Percentiles rank a stretch among this genome's conserved stretches.
Evolutionary conservation across 2,113 vertebrate species (phyloP).

Genomic region (Apeltes quadracus): DNA sequence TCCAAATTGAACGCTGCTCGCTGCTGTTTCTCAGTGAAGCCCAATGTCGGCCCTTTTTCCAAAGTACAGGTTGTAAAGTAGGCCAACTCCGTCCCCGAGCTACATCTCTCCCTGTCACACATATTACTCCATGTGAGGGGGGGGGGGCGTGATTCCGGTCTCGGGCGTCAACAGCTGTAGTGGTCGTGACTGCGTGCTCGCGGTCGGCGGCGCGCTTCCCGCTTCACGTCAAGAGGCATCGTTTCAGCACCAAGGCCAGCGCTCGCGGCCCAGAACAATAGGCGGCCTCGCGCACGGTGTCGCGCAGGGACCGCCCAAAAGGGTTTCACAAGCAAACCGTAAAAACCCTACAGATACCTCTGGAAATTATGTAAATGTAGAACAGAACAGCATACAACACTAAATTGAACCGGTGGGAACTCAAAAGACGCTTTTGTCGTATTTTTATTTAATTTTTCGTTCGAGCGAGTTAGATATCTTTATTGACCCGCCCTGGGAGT

Average conservation of each 20-base stretch:
- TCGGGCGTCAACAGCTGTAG: conserved; percentile 70
- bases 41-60: conserved; percentile 33
- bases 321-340: conserved; percentile 14
- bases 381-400: accelerated
- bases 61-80: conserved; percentile 67
- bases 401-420: accelerated
- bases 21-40: conserved; percentile 4
- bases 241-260: conserved; percentile 84
- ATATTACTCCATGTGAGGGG: conserved; percentile 42
- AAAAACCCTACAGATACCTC: neutral
- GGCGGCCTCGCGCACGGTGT: conserved; percentile 65
- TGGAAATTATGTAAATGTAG: neutral
- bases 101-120: conserved; percentile 58
- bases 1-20: neutral
- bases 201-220: conserved; percentile 44
- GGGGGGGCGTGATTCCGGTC: conserved; percentile 58
- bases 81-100: conserved; percentile 72
- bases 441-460: neutral
- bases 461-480: neutral
- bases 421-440: neutral
- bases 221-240: conserved; percentile 55
- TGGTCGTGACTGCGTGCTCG: conserved; percentile 73
- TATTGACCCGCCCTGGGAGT: conserved; percentile 59
- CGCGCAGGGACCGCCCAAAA: conserved; percentile 56
- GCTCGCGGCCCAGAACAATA: conserved; percentile 81